Evolutionary conservation across 1,140 invertebrate species (phyloP).

Genomic region (Drosophila parvula): DNA sequence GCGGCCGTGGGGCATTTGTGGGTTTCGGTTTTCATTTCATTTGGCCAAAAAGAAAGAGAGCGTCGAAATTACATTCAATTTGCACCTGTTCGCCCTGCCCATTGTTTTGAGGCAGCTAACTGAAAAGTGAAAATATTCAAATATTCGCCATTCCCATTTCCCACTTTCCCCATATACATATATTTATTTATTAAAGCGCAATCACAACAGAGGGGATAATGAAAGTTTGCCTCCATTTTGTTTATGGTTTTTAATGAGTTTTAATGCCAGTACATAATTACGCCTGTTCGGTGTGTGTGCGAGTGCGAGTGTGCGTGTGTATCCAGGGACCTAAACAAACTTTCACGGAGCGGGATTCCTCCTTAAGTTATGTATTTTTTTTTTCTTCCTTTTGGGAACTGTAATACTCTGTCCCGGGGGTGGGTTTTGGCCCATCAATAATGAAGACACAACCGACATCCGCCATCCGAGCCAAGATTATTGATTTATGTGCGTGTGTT

Average conservation of each 20-base stretch:
- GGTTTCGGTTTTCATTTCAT: conserved; percentile 61
- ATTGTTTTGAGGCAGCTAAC: conserved; percentile 26
- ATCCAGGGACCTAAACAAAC: conserved; percentile 30
- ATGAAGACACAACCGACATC: conserved; percentile 35
- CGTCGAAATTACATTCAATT: conserved; percentile 75
- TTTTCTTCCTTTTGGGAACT: conserved; percentile 6
- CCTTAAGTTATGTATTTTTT: conserved; percentile 3
- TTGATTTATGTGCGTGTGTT: conserved; percentile 54
- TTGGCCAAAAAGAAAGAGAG: conserved; percentile 33
- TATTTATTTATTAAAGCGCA: conserved; percentile 53
- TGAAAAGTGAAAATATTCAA: conserved; percentile 28
- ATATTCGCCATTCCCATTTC: conserved; percentile 50
- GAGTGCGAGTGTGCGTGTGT: conserved; percentile 17
- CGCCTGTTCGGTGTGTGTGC: neutral
- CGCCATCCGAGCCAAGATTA: conserved; percentile 37
- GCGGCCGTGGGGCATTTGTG: conserved; percentile 52
- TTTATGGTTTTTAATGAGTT: conserved; percentile 75
- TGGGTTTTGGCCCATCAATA: conserved; percentile 41
- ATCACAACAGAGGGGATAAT: conserved; percentile 63
- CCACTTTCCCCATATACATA: neutral
- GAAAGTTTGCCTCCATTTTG: conserved; percentile 52
- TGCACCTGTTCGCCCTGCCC: conserved; percentile 58
- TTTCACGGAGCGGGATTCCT: neutral
- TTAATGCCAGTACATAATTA: conserved; percentile 36
- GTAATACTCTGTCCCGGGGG: conserved; percentile 12